Evolutionary conservation across 2,888 invertebrate species (phyloP), one percentile per base, ranked within the genome.

Genomic region (Pteria penguin): DNA sequence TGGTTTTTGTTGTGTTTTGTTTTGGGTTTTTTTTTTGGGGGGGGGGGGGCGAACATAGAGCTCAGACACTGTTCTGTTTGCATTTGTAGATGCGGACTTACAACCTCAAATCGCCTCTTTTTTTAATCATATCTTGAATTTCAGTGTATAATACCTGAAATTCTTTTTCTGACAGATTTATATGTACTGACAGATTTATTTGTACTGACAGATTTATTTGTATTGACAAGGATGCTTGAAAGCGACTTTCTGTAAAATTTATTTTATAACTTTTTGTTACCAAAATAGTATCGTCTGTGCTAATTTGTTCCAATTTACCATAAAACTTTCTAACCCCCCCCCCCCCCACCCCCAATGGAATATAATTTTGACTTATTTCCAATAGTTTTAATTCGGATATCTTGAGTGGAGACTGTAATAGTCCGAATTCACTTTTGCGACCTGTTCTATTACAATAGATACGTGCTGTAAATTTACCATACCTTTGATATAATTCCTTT

Each of bases 1-100:
- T n/a, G n/a, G n/a, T n/a, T n/a, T n/a, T n/a, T n/a, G n/a, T n/a
- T n/a, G n/a, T n/a, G n/a, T n/a, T n/a, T n/a, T n/a, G n/a, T n/a
- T n/a, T n/a, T n/a, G n/a, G n/a, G n/a, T n/a, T n/a, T n/a, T n/a
- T n/a, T n/a, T n/a, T n/a, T n/a, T n/a, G n/a, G n/a, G n/a, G n/a
- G n/a, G n/a, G n/a, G n/a, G n/a, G 24, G 55, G 55, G 66, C 66
- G 29, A 3, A 66, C 66, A 66, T n/a, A 66, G 54, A 29, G 54
- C 54, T 63, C 36, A 63, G 24, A 63, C 52, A 66, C 54, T 66
- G 66, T 22, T 66, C 27, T 66, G 66, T 66, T 54, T 11, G 11
- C 22, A 5, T 57, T 11, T 22, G 11, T 57, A 22, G 5, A 57
- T 18, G 11, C 22, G 22, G 57, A 57, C 22, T 22, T 57, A 57